Evolutionary conservation across 2,113 vertebrate species (phyloP), one percentile per base, ranked within the genome.

Genomic region (Elaphurus davidianus): DNA sequence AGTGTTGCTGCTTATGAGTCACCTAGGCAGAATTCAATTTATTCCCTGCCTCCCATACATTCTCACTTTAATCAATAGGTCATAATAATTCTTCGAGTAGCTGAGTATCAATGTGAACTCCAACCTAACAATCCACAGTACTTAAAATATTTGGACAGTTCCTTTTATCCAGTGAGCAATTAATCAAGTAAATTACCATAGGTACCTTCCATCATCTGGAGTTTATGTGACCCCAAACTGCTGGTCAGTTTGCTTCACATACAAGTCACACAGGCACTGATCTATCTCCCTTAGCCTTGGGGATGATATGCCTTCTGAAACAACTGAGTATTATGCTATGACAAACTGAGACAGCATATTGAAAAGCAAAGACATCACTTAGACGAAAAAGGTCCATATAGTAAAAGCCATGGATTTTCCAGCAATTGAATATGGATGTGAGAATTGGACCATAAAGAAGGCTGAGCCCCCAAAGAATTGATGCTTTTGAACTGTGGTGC

Each of bases 241-340:
- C 40, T 59, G 54, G 2, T 14, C 25, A 40, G 28, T 6, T 55
- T 40, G 5, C 28, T 54, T 17, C 25, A 11, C 6, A 52, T 5
- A 23, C 1, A 9, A 33, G 5, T 19, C 7, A 6, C 3, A 21
- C 6, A 6, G 36, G 36, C 2, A 15, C 50, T 5, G 21, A 52
- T 4, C 14, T 12, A 11, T 36, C 21, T 30, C 6, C 12, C 10
- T 81, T 27, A 82, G 13, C 50, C 33, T 50, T 45, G 11, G 23
- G 13, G 30, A n/a, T 45, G 13, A 36, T 7, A 59, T 47, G 5
- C 9, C 9, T 85, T 74, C 50, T 47, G 71, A 64, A 47, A 47
- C 16, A 55, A 21, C 23, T 36, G 28, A 12, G n/a, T 64, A n/a
- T n/a, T 36, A 76, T 4, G 30, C 28, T 88, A 71, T 71, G 67